These are phyloP conservation scores for Bombus terrestris DNA, from an alignment of 1,140 invertebrate species.

Conservation along the genomic window DNA sequence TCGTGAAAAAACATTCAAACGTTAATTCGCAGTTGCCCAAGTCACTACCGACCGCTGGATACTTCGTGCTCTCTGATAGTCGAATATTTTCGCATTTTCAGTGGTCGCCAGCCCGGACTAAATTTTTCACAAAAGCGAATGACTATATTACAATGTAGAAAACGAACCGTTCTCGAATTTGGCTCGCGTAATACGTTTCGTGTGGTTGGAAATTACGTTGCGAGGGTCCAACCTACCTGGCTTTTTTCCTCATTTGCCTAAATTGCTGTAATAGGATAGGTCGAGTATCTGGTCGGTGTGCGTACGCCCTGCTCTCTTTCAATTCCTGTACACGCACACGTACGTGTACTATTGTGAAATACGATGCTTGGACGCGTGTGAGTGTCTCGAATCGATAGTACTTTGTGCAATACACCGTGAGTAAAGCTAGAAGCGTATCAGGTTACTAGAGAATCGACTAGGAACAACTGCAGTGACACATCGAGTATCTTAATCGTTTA, in stretches of 20 bases:
- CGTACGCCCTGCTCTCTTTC: background rate
- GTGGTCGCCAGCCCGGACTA: background rate
- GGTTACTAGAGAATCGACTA: slow-evolving; percentile 11
- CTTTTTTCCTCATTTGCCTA: background rate
- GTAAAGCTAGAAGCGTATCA: slow-evolving; percentile 8
- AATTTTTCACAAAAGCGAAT: slow-evolving; percentile 11
- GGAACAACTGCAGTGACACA: too few relatives aligned
- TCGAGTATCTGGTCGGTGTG: background rate
- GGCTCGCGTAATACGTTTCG: background rate
- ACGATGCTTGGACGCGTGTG: background rate
- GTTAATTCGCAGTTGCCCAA: background rate
- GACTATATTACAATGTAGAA: background rate
- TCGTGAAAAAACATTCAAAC: slow-evolving; percentile 14
- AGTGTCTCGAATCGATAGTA: slow-evolving; percentile 39
- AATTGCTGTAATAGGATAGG: slow-evolving; percentile 43
- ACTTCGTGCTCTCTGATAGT: background rate
- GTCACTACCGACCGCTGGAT: too few relatives aligned
- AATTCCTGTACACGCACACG: too few relatives aligned
- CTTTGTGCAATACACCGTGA: slow-evolving; percentile 37
- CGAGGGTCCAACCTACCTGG: background rate
- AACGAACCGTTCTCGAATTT: slow-evolving; percentile 14
- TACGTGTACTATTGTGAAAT: too few relatives aligned
- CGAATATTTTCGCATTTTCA: background rate
- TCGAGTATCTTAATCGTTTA: background rate
- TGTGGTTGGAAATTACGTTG: slow-evolving; percentile 21